These are phyloP conservation scores for Pristiophorus japonicus DNA, from an alignment of 2,113 vertebrate species.

Conservation along the genomic window DNA sequence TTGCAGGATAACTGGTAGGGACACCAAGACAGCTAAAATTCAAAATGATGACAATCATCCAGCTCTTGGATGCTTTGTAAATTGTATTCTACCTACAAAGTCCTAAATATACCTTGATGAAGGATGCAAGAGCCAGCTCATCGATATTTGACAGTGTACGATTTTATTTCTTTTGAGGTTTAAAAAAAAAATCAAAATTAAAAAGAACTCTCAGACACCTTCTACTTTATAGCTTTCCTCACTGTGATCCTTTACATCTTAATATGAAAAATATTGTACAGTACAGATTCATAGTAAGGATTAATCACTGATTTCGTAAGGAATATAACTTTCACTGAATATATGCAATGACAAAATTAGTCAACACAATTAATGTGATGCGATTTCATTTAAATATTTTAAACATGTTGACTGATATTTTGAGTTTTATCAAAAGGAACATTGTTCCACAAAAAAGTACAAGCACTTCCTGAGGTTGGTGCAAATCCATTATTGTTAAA, in stretches of 20 bases:
- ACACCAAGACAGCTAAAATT: background rate
- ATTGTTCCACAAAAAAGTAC: background rate
- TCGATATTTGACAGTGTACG: background rate
- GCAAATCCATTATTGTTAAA: background rate
- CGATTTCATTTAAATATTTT: background rate
- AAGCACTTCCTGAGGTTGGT: background rate
- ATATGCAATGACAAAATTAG: background rate
- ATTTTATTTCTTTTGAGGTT: background rate
- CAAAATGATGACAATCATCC: constrained; percentile 2
- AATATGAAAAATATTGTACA: background rate
- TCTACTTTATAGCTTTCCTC: background rate
- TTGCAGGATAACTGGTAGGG: background rate
- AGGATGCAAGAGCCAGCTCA: background rate
- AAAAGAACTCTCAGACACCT: background rate
- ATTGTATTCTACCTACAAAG: background rate
- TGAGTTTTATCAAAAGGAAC: background rate
- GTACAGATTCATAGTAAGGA: background rate
- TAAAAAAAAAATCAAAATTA: background rate
- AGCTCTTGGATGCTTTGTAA: background rate
- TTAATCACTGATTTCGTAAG: background rate
- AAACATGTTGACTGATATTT: background rate
- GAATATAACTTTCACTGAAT: background rate
- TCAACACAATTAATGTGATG: background rate
- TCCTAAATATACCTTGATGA: background rate
- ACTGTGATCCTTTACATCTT: background rate